phyloP scores from a whole-genome alignment of 30 jellyfish, hydroid and myxozoan species.

The Hydra vulgaris region DNA sequence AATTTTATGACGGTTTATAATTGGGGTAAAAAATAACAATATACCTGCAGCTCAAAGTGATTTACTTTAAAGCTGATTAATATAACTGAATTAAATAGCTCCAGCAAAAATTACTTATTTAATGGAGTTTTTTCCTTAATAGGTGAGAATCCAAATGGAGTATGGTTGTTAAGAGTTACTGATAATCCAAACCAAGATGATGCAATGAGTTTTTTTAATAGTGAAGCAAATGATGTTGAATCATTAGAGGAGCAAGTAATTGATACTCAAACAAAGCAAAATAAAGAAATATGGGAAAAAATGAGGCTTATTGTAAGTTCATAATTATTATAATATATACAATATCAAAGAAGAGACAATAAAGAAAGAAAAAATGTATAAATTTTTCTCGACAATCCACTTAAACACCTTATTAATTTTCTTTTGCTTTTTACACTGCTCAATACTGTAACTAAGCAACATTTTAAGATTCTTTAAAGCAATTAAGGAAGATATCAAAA shows the following conservation, averaged over 20 bases:
- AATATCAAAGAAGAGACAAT: background rate
- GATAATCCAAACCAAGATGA: constrained; percentile 83
- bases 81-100: too few relatives aligned
- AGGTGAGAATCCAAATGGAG: constrained; percentile 95
- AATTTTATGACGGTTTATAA: constrained; percentile 97
- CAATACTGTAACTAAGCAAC: too few relatives aligned
- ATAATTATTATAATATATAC: background rate
- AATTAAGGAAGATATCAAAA: too few relatives aligned
- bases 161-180: constrained; percentile 71
- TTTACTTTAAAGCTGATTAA: too few relatives aligned
- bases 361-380: constrained; percentile 29
- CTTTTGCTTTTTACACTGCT: too few relatives aligned
- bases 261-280: constrained; percentile 71
- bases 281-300: constrained; percentile 61
- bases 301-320: constrained; percentile 23
- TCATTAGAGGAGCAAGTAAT: constrained; percentile 82
- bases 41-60: too few relatives aligned
- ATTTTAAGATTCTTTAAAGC: too few relatives aligned
- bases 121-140: constrained; percentile 2
- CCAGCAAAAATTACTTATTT: too few relatives aligned
- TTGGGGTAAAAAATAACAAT: constrained; percentile 76
- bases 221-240: constrained; percentile 80
- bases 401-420: too few relatives aligned
- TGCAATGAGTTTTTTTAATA: constrained; percentile 21
- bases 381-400: too few relatives aligned